Evolutionary conservation across 1,140 invertebrate species (phyloP).

Genomic region (Muscidifurax raptorellus): DNA sequence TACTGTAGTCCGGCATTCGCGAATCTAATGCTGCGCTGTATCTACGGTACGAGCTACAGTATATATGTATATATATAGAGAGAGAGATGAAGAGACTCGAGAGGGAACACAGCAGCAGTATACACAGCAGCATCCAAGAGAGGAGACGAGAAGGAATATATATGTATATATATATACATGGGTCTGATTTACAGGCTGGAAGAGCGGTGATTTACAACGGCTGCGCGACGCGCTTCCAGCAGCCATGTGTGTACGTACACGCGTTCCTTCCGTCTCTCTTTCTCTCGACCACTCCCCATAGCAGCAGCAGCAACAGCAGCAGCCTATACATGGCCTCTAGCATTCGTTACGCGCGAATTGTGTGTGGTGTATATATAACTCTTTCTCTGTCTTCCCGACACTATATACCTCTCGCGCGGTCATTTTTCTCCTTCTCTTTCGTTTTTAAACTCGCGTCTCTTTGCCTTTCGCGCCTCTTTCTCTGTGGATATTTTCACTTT

Average conservation of each 20-base stretch:
- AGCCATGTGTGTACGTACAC: not conserved
- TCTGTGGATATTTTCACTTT: not conserved
- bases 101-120: not conserved
- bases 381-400: not conserved
- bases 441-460: not conserved
- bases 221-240: not conserved
- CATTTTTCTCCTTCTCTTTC: too few relatives aligned
- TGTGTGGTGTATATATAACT: not conserved
- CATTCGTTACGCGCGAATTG: conserved; percentile 8
- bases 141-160: conserved; percentile 14
- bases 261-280: not conserved
- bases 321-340: conserved; percentile 22
- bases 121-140: not conserved
- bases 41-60: too few relatives aligned
- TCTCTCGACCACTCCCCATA: conserved; percentile 4
- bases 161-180: not conserved
- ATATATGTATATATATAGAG: too few relatives aligned
- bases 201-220: conserved; percentile 36
- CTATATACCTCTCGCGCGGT: not conserved
- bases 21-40: not conserved
- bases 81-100: not conserved
- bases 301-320: not conserved
- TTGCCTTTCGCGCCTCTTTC: too few relatives aligned
- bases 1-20: not conserved
- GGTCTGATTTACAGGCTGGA: conserved; percentile 42